These are phyloP conservation scores for Psammodynastes pulverulentus DNA, from an alignment of 2,113 vertebrate species.

Conservation along the genomic window DNA sequence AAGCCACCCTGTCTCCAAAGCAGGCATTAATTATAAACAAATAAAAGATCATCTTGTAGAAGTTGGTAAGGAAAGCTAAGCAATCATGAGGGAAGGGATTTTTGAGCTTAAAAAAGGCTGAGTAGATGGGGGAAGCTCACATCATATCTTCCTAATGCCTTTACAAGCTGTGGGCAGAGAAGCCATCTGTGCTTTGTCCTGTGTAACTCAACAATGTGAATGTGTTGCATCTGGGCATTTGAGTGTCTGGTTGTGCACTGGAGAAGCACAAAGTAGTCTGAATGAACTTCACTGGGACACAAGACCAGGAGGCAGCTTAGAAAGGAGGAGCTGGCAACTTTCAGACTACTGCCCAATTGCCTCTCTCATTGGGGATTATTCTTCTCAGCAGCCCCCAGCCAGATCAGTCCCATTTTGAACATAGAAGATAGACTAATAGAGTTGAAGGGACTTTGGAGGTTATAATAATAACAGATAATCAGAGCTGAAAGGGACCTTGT, in stretches of 20 bases:
- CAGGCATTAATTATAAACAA: background rate
- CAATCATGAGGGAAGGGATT: background rate
- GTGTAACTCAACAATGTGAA: background rate
- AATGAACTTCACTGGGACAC: background rate
- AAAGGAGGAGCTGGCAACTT: background rate
- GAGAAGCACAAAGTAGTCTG: background rate
- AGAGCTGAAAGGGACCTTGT: no score
- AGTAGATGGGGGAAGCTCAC: background rate
- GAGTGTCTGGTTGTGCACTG: background rate
- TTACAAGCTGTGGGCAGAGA: background rate
- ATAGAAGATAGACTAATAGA: no score
- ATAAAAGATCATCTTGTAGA: background rate
- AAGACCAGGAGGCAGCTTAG: background rate
- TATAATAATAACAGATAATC: no score
- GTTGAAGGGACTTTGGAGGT: no score
- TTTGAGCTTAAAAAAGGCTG: background rate
- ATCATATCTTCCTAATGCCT: background rate
- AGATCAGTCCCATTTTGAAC: background rate
- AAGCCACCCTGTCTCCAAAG: background rate
- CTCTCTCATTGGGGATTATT: background rate
- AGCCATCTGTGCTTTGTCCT: background rate
- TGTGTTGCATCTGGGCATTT: no score
- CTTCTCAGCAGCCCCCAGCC: background rate
- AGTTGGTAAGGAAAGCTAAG: background rate
- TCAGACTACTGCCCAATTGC: background rate